These are phyloP conservation scores for Lepidurus packardi DNA, from an alignment of 1,140 invertebrate genomes.

Conservation along the genomic window DNA sequence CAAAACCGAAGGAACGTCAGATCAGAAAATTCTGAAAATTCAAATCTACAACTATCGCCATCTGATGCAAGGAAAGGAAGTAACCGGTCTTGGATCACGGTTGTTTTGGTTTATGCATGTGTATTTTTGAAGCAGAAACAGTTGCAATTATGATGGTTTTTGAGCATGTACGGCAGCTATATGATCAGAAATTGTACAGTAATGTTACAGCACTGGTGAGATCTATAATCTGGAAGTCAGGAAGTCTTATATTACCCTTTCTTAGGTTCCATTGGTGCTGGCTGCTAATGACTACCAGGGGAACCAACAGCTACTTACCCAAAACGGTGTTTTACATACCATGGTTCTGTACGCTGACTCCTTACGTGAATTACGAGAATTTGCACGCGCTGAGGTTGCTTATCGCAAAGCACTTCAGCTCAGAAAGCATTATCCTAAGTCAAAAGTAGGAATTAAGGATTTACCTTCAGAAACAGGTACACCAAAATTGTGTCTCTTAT, in stretches of 20 bases:
- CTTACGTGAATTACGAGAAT: constrained; percentile 58
- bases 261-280: constrained; percentile 58
- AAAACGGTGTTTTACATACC: constrained; percentile 56
- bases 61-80: too few relatives aligned
- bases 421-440: constrained; percentile 61
- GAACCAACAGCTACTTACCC: constrained; percentile 53
- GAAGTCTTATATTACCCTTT: constrained; percentile 37
- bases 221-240: background rate
- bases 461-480: constrained; percentile 46
- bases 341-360: constrained; percentile 63
- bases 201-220: constrained; percentile 46
- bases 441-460: constrained; percentile 47
- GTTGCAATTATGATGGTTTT: constrained; percentile 42
- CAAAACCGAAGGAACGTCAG: too few relatives aligned
- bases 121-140: background rate
- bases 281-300: constrained; percentile 55
- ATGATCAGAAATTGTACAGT: constrained; percentile 45
- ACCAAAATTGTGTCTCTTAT: constrained; percentile 39
- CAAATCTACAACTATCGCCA: too few relatives aligned
- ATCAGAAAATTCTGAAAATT: too few relatives aligned
- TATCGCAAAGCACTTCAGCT: constrained; percentile 62
- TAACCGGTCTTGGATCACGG: too few relatives aligned
- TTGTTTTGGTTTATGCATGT: background rate
- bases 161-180: constrained; percentile 45
- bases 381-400: constrained; percentile 59